Evolutionary conservation across 2,113 vertebrate genomes (phyloP), one percentile per base, ranked within the genome.

Genomic region (Aplodontia rufa): DNA sequence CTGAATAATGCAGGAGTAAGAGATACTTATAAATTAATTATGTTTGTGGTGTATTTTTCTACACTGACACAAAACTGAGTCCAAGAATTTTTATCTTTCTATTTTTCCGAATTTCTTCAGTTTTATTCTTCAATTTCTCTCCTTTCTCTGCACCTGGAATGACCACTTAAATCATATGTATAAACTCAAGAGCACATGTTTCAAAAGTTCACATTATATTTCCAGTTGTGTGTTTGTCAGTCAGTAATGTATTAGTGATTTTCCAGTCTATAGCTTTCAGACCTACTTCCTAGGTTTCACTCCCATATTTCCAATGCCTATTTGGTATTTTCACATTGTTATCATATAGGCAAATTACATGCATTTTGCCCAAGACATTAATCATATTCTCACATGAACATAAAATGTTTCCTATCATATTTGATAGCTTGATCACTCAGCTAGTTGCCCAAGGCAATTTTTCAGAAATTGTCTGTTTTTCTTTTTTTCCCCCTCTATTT

Each of bases 381-480:
- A 71, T 76, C 26, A 79, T 8, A 30, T 60, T 72, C 84, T 79
- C 32, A 68, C 19, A 86, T 58, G 3, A 96, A 42, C 37, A 22
- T 55, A 93, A 80, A 78, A 42, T 40, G 28, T 93, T 87, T 90
- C 35, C 76, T 60, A 30, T 72, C 35, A 47, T 79, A 85, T 86
- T 94, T 68, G 78, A 88, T 84, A 85, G 35, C 6, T 75, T 10
- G 71, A 83, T 76, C 91, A 89, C 42, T 93, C 71, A 81, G 37
- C 28, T 62, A 32, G n/a, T 78, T 89, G 40, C 60, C 37, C 17
- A 78, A 84, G 17, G 45, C 74, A 74, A 35, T 87, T 75, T 64
- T 53, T 82, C 32, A 22, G 16, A 6, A 95, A 81, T 78, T 62
- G 24, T 85, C 75, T 75, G 10, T 88, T 35, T 69, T 58, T 92